Evolutionary conservation across 2,888 invertebrate genomes (phyloP).

Genomic region (Tenthredo notha): DNA sequence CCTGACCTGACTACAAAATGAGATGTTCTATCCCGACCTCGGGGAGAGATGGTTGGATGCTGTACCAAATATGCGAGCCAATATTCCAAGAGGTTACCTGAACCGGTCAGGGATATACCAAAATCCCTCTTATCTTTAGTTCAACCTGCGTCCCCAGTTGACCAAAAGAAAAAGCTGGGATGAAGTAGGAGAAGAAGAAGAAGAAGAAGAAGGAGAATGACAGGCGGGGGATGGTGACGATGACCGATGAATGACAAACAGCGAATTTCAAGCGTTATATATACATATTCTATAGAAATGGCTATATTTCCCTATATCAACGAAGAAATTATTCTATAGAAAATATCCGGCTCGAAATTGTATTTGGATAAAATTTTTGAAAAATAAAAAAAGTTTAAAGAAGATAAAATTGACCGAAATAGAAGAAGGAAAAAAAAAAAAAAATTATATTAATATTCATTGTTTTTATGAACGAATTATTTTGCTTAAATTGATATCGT

Average conservation of each 20-base stretch:
- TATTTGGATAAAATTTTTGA: not conserved
- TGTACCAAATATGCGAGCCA: conserved; percentile 45
- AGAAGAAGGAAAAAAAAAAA: too few species aligned
- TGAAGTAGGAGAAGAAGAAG: not conserved
- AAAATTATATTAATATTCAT: not conserved
- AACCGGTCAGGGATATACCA: conserved; percentile 29
- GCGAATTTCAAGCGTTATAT: conserved; percentile 20
- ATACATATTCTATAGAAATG: not conserved
- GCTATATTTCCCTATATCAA: not conserved
- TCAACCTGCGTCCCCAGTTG: conserved; percentile 29
- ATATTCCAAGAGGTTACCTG: conserved; percentile 43
- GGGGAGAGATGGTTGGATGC: not conserved
- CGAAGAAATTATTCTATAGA: not conserved
- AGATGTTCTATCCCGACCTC: conserved; percentile 18
- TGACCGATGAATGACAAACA: conserved; percentile 27
- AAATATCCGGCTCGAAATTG: not conserved
- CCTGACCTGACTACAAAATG: conserved; percentile 49
- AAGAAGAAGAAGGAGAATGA: not conserved
- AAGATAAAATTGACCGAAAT: too few species aligned
- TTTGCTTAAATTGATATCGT: not conserved
- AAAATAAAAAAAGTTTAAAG: too few species aligned
- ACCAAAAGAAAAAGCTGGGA: not conserved
- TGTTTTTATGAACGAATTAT: not conserved
- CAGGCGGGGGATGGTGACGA: not conserved
- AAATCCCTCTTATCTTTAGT: conserved; percentile 28